Conservation (phyloP, 2,113 vertebrate species). For the Tyrannus savana region DNA sequence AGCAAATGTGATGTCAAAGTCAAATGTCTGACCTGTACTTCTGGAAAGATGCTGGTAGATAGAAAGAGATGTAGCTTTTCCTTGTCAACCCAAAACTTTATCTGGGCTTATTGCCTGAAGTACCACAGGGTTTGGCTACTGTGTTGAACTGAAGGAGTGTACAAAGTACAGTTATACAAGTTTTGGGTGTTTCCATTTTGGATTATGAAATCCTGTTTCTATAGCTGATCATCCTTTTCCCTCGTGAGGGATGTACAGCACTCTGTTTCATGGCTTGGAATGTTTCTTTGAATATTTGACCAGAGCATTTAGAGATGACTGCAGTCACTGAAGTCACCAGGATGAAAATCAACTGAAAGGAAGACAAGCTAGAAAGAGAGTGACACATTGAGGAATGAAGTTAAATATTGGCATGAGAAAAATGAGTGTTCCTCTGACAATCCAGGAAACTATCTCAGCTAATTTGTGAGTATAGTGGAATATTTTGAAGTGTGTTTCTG, state of each 20-base stretch:
- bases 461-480: not conserved
- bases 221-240: not conserved
- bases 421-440: not conserved
- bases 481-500: not conserved
- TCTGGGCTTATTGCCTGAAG: not conserved
- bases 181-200: not conserved
- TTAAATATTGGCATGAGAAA: not conserved
- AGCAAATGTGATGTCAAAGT: not conserved
- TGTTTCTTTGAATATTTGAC: not conserved
- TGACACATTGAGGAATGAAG: not conserved
- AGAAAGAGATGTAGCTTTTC: not conserved
- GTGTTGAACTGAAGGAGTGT: not conserved
- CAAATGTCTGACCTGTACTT: not conserved
- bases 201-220: not conserved
- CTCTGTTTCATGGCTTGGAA: not conserved
- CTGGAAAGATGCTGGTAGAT: not conserved
- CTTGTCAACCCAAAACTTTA: not conserved
- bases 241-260: not conserved
- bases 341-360: not conserved
- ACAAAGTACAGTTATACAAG: not conserved
- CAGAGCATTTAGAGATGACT: not conserved
- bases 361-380: not conserved
- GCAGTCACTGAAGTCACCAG: not conserved
- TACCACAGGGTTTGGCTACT: not conserved
- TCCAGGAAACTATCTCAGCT: not conserved